These are phyloP conservation scores for Clytia hemisphaerica DNA, from an alignment of 30 jellyfish, hydroid and myxozoan genomes.

Conservation along the genomic window DNA sequence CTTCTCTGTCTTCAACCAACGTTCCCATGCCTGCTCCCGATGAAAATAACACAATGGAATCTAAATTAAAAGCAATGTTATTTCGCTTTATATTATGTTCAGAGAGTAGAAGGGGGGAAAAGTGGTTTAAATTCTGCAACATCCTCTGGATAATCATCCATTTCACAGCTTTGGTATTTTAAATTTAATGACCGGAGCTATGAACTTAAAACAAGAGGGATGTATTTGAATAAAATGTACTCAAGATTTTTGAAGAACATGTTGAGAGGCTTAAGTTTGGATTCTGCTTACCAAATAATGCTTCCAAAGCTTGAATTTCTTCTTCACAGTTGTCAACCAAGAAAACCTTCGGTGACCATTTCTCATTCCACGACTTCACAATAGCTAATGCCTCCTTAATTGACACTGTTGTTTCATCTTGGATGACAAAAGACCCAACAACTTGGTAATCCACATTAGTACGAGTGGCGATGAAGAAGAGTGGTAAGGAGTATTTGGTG, in stretches of 20 bases:
- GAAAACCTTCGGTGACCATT: neutral
- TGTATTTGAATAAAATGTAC: too few species aligned
- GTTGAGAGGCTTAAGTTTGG: neutral
- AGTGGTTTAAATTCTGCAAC: too few species aligned
- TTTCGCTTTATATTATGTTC: too few species aligned
- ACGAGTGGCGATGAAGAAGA: neutral
- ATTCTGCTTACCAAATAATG: too few species aligned
- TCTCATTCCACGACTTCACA: neutral
- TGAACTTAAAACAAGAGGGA: too few species aligned
- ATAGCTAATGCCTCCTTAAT: neutral
- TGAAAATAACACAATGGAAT: conserved; percentile 9
- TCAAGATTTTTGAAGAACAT: neutral
- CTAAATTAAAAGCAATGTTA: neutral
- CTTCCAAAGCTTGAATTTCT: neutral
- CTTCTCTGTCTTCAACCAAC: neutral
- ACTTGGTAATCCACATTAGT: neutral
- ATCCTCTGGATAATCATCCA: too few species aligned
- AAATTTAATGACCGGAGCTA: too few species aligned
- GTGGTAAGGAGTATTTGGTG: neutral
- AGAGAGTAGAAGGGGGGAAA: too few species aligned
- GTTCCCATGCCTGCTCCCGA: too few species aligned
- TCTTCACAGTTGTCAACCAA: neutral
- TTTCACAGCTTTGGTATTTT: too few species aligned
- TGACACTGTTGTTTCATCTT: neutral
- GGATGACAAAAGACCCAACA: neutral